A percentile compares a stretch with the other conserved stretches of the same genome.
phyloP scores from a whole-genome alignment of 2,113 vertebrate species.

The Toxostoma redivivum region DNA sequence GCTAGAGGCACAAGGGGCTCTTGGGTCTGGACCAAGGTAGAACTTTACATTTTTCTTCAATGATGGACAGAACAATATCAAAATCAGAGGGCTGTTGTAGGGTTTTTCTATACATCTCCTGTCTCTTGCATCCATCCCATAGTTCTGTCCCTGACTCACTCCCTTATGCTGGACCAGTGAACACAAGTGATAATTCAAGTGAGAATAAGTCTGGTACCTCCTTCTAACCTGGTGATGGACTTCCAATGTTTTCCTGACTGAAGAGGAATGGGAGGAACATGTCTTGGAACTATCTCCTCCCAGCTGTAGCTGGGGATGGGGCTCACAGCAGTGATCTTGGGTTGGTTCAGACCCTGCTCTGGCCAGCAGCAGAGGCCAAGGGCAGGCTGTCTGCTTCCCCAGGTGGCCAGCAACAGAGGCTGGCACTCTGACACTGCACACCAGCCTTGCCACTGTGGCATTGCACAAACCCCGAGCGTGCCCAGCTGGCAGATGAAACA shows the following conservation, averaged over 20 bases:
- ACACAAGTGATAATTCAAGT: neutral
- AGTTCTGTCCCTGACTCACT: neutral
- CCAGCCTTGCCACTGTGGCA: neutral
- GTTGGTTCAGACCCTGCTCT: fast-evolving
- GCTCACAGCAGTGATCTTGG: fast-evolving
- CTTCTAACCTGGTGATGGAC: neutral
- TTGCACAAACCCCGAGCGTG: neutral
- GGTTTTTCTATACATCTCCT: neutral
- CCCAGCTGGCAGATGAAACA: neutral
- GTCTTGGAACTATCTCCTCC: neutral
- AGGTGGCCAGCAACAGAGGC: fast-evolving
- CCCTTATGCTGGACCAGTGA: fast-evolving
- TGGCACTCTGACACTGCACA: neutral
- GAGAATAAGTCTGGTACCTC: neutral
- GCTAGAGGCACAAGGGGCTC: neutral
- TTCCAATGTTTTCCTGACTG: neutral
- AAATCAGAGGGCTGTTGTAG: neutral
- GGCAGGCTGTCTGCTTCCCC: fast-evolving
- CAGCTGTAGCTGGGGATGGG: neutral
- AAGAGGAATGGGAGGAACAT: neutral
- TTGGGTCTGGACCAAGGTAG: neutral
- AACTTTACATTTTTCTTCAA: neutral
- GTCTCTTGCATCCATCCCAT: neutral
- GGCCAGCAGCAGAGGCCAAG: neutral
- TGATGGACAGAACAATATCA: neutral